A percentile compares a stretch with the other conserved stretches of the same genome.
Conservation (phyloP, 2,797 vertebrate genomes). For the Sebastes diaconus region DNA sequence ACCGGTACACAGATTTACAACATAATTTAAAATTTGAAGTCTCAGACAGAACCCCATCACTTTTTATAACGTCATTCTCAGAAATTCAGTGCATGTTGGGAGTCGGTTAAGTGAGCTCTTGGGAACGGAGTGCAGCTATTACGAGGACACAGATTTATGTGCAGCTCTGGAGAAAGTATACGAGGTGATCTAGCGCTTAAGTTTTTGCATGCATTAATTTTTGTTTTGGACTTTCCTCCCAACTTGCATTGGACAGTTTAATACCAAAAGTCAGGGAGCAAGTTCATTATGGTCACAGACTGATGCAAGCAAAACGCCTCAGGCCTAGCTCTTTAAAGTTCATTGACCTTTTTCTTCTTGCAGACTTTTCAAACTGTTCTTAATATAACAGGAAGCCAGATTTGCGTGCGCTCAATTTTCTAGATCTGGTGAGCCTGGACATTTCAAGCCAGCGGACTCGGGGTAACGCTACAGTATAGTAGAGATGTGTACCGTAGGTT, state of each 20-base stretch:
- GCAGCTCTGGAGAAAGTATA: constrained; percentile 4
- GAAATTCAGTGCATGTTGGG: neutral
- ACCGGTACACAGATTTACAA: constrained; percentile 20
- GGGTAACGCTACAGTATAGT: constrained; percentile 21
- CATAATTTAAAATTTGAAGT: constrained; percentile 3
- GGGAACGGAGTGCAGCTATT: neutral
- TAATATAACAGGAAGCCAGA: neutral
- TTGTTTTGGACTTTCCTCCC: constrained; percentile 1
- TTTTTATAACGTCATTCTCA: constrained; percentile 24
- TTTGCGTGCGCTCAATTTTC: constrained; percentile 13
- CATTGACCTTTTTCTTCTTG: constrained; percentile 23
- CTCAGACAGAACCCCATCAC: neutral
- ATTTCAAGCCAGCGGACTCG: constrained; percentile 30
- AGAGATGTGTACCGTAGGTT: constrained; percentile 2
- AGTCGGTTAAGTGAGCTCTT: constrained; percentile 1
- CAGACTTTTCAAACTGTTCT: constrained; percentile 26
- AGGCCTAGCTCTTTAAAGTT: constrained; percentile 30
- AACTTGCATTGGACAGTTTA: constrained; percentile 11
- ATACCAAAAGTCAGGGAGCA: constrained; percentile 1
- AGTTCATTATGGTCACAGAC: constrained; percentile 9
- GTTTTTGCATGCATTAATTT: neutral
- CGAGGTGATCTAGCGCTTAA: neutral
- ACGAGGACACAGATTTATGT: neutral
- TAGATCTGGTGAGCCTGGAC: constrained; percentile 7
- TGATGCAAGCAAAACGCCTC: constrained; percentile 25